Percentiles rank a stretch among this genome's conserved stretches.
Conservation (phyloP, 2,888 invertebrate species). For the Lasioglossum villosulum region DNA sequence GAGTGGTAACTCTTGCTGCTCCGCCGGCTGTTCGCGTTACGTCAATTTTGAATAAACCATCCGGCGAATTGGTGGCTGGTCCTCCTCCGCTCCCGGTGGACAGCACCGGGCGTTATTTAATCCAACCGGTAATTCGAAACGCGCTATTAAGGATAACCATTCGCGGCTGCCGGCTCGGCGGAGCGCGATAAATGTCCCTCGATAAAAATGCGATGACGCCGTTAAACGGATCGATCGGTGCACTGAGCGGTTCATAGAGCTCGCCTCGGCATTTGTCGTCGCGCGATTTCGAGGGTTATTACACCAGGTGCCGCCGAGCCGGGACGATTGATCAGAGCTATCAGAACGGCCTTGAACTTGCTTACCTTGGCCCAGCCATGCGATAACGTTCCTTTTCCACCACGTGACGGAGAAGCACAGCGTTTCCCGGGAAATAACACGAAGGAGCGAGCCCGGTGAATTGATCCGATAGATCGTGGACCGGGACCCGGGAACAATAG, state of each 20-base stretch:
- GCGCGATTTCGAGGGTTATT: background rate
- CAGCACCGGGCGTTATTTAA: background rate
- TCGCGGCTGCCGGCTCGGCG: background rate
- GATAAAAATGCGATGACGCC: background rate
- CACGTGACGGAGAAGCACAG: constrained; percentile 55
- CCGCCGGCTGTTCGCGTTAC: background rate
- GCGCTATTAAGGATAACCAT: constrained; percentile 3
- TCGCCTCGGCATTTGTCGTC: background rate
- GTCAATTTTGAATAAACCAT: background rate
- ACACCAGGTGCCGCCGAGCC: background rate
- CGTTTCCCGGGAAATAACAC: background rate
- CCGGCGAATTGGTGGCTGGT: background rate
- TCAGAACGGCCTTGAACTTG: constrained; percentile 46
- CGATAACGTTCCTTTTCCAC: constrained; percentile 60
- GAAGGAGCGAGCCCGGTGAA: background rate
- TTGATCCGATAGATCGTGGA: background rate
- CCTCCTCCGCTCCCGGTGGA: background rate
- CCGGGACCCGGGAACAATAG: background rate
- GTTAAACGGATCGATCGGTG: constrained; percentile 7
- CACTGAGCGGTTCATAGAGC: background rate
- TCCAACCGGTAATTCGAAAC: background rate
- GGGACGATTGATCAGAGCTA: background rate
- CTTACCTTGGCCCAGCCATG: constrained; percentile 70
- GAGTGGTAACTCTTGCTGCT: background rate
- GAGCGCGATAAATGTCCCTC: background rate